Evolutionary conservation across 2,888 invertebrate species (phyloP), one percentile per base, ranked within the genome.

Genomic region (Bellardia bayeri): DNA sequence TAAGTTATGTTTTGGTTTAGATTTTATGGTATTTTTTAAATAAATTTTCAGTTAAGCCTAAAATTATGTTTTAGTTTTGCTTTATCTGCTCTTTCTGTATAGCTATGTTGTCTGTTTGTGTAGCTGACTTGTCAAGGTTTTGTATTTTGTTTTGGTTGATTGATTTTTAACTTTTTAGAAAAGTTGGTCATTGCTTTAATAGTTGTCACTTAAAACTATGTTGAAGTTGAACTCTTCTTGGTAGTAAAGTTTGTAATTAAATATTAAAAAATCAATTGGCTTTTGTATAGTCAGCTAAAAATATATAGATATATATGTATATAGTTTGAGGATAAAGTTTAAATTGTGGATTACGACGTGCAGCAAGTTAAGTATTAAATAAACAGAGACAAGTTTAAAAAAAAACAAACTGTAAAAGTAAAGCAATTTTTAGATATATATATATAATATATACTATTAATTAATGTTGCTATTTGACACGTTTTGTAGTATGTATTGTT

Each of bases 191-290:
- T 63, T 76, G 63, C 75, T 58, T 49, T 61, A 69, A 71, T 71
- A 75, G 79, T 78, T 81, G 76, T 61, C 72, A 85, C 74, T 85
- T 80, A 30, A 54, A 58, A 61, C 58, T 49, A 42, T 72, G 49
- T 30, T 42, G 49, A 66, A 75, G 40, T 76, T 76, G 16, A 74
- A 74, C 16, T 68, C 49, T 74, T 74, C 63, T 71, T 3, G 72
- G 63, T 23, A 37, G 13, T 9, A 83, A 82, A 82, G 74, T 83
- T 87, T 86, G 58, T 82, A 85, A 87, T 87, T 85, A 87, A 85
- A 85, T 75, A 82, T 49, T 14, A 61, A 66, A 76, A 76, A 66
- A 76, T 86, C 63, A 80, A 58, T 80, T 86, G 83, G 71, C 71
- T 23, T 80, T 79, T 74, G 40, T 56, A 56, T 72, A 75, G 82